Percentiles rank a stretch among this genome's conserved stretches.
Conservation (phyloP, 2,113 vertebrate genomes). For the Toxostoma redivivum region DNA sequence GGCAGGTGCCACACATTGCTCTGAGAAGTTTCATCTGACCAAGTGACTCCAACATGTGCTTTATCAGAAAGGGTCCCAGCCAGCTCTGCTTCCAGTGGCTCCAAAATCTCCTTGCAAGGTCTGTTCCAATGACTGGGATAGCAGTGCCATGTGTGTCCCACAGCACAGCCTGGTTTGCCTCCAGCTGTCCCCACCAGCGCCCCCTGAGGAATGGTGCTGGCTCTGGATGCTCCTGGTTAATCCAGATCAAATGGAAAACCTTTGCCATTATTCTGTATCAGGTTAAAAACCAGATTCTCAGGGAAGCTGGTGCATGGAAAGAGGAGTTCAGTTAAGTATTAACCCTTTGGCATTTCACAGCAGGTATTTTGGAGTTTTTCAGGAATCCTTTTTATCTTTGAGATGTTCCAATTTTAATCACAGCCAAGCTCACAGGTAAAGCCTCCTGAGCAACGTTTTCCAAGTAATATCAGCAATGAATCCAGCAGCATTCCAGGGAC, state of each 20-base stretch:
- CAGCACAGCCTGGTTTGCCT: background rate
- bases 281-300: background rate
- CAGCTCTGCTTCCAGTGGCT: background rate
- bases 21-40: background rate
- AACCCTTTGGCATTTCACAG: background rate
- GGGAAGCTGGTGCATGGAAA: background rate
- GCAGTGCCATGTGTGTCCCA: background rate
- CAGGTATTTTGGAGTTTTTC: background rate
- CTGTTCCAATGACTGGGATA: accelerated
- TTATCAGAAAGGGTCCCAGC: background rate
- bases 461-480: background rate
- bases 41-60: background rate
- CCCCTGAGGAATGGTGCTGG: background rate
- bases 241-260: background rate
- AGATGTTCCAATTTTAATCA: background rate
- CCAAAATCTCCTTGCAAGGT: background rate
- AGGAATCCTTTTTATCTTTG: background rate
- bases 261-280: background rate
- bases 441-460: background rate
- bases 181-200: background rate
- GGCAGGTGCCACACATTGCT: background rate
- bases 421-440: background rate
- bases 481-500: background rate
- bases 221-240: background rate
- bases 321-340: background rate